These are phyloP conservation scores for Rhynchonycteris naso DNA, from an alignment of 2,797 vertebrate genomes.

Conservation along the genomic window DNA sequence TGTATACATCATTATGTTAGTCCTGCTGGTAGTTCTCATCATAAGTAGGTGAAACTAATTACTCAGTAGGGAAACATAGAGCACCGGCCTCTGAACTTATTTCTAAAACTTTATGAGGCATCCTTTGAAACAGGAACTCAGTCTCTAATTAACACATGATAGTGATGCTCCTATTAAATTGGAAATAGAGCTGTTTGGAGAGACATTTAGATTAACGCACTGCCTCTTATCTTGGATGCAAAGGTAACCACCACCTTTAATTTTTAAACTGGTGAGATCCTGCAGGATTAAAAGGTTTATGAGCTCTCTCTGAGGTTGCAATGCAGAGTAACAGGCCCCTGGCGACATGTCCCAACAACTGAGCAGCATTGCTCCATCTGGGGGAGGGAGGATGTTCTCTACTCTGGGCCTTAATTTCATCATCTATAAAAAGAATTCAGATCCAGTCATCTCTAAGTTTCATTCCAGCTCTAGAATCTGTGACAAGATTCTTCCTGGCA, in stretches of 20 bases:
- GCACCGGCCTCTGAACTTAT: constrained; percentile 38
- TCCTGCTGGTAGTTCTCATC: constrained; percentile 63
- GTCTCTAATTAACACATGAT: constrained; percentile 77
- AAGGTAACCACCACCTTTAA: not conserved
- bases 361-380: not conserved
- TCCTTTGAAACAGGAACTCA: constrained; percentile 73
- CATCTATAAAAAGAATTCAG: not conserved
- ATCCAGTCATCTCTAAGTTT: not conserved
- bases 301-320: not conserved
- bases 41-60: constrained; percentile 63
- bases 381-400: not conserved
- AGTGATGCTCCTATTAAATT: constrained; percentile 64
- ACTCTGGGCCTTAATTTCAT: not conserved
- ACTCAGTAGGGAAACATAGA: constrained; percentile 30
- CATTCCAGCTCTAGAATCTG: not conserved
- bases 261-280: not conserved
- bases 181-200: constrained; percentile 67
- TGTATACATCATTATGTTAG: constrained; percentile 64
- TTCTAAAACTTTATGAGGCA: constrained; percentile 72
- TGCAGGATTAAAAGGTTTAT: not conserved
- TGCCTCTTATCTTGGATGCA: not conserved
- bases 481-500: not conserved
- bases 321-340: not conserved
- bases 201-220: constrained; percentile 31
- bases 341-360: rapidly evolving